Base-by-base conservation (phyloP, 2,797 vertebrate genomes). In the Nasua narica region DNA sequence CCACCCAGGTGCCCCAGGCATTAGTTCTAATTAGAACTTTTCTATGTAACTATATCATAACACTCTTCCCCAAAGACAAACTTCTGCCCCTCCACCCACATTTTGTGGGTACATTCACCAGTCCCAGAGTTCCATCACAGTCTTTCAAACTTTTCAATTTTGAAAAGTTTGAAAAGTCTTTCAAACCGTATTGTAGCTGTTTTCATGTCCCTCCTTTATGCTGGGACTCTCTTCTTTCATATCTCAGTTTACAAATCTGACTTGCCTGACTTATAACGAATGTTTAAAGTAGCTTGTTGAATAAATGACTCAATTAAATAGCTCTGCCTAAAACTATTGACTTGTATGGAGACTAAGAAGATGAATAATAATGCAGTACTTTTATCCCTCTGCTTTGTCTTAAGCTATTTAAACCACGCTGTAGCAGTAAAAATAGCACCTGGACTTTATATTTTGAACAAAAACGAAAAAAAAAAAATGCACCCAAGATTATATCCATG, bases 71-170 rank as follows among this genome's bases (percentile, higher is more conserved):
- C 74, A 23, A 60, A 48, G 32, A 79, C 35, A 16, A 19, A 27
- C 25, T 48, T 18, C 5, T 10, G 10, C 23, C n/a, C 11, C 67
- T 13, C 11, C 6, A 35, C 13, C 16, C 27, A 32, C 2, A 3
- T 13, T 52, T 32, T 5, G 1, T 3, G 8, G 15, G 13, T 3
- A 0, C 3, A 21, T 48, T 60, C 27, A 35, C 16, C 16, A 60
- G 6, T 1, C 23, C 2, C 21, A 3, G 6, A 1, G 21, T 7
- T 58, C 37, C 67, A 5, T 40, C 5, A 3, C 5, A 2, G 3
- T 8, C 40, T 40, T 40, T 6, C 40, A 40, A 40, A 40, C 4
- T 40, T 40, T 40, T 40, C 40, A 40, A 40, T 40, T 40, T 40
- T 40, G 40, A 40, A 40, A 40, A 40, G 3, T 40, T 40, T 40